A percentile compares a stretch with the other conserved stretches of the same genome.
Conservation (phyloP, 2,797 vertebrate species). For the Arnoldichthys spilopterus region DNA sequence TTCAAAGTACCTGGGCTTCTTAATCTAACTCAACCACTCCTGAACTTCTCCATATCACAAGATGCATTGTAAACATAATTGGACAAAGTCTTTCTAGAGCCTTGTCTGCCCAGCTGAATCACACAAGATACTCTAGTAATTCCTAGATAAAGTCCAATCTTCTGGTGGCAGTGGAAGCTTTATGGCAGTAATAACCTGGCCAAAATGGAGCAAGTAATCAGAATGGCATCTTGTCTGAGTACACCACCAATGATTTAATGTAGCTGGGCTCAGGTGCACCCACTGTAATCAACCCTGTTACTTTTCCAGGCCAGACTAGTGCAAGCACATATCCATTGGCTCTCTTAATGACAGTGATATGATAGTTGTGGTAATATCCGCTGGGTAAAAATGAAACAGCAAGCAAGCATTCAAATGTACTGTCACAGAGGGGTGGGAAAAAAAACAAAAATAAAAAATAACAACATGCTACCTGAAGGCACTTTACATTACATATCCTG, state of each 20-base stretch:
- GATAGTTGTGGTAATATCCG: neutral
- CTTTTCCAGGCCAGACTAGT: neutral
- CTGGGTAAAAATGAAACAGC: no score
- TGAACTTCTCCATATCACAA: neutral
- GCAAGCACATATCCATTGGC: neutral
- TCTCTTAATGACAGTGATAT: neutral
- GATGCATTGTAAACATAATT: neutral
- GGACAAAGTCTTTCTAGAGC: neutral
- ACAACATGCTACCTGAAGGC: no score
- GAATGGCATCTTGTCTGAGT: slow-evolving; percentile 57
- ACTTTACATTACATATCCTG: no score
- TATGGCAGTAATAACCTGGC: slow-evolving; percentile 66
- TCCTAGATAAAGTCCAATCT: slow-evolving; percentile 1
- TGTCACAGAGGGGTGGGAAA: no score
- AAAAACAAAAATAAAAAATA: no score
- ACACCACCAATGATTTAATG: slow-evolving; percentile 47
- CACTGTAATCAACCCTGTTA: slow-evolving; percentile 29
- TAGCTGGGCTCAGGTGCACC: slow-evolving; percentile 1
- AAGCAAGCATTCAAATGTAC: no score
- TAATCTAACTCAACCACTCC: neutral
- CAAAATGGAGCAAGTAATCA: slow-evolving; percentile 53
- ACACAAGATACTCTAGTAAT: neutral
- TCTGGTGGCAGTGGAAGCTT: slow-evolving; percentile 37
- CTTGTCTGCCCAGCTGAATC: slow-evolving; percentile 3
- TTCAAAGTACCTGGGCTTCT: neutral